These are phyloP conservation scores for Aldabrachelys gigantea DNA, from an alignment of 2,113 vertebrate species.

Conservation along the genomic window DNA sequence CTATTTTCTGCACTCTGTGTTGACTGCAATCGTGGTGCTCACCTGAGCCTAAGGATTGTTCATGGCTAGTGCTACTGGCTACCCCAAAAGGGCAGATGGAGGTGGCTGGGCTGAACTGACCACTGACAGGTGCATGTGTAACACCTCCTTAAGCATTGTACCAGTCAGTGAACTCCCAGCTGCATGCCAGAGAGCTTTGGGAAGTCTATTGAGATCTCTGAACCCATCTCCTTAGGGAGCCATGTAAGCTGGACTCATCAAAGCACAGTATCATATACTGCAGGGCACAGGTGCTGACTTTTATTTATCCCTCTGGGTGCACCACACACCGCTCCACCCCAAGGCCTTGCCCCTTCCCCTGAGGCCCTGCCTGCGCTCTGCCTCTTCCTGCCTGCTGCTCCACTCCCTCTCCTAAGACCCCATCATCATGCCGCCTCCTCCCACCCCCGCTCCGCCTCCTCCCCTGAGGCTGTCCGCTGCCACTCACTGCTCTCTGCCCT, in stretches of 20 bases:
- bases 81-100: background rate
- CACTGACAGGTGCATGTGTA: background rate
- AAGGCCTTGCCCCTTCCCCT: no score
- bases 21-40: background rate
- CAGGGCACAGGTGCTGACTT: background rate
- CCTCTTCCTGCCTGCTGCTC: no score
- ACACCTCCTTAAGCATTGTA: accelerated
- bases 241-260: background rate
- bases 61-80: background rate
- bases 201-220: background rate
- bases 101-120: background rate
- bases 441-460: no score
- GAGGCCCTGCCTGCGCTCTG: no score
- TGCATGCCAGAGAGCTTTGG: background rate
- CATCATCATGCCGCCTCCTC: no score
- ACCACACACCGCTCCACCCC: no score
- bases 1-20: background rate
- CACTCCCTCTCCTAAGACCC: no score
- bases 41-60: accelerated
- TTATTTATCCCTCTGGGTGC: no score
- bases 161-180: background rate
- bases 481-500: no score
- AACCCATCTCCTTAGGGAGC: background rate
- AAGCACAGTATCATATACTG: background rate
- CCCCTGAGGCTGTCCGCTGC: no score